Evolutionary conservation across 2,797 vertebrate genomes (phyloP).

Genomic region (Centroberyx gerrardi): DNA sequence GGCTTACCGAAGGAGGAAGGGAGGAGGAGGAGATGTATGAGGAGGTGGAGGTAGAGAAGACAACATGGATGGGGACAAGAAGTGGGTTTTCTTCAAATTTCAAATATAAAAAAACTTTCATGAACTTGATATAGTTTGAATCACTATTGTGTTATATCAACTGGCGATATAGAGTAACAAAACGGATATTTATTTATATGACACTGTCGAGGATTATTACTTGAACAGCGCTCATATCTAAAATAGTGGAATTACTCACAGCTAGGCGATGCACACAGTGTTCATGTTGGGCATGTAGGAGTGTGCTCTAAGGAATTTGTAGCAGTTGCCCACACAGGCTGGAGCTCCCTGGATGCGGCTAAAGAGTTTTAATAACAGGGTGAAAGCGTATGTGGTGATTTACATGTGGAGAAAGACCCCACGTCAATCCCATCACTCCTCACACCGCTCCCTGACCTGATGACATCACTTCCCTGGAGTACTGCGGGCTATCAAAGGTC

Average conservation of each 20-base stretch:
- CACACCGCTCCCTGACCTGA: conserved; percentile 47
- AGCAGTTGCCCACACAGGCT: conserved; percentile 33
- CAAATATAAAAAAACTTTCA: background rate
- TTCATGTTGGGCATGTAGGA: conserved; percentile 22
- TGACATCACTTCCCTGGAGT: conserved; percentile 67
- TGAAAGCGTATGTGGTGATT: conserved; percentile 36
- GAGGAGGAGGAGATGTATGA: conserved; percentile 12
- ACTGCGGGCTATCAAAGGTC: conserved; percentile 28
- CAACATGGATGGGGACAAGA: background rate
- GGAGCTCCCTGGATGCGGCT: conserved; percentile 22
- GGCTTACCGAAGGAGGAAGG: conserved; percentile 25
- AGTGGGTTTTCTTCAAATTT: conserved; percentile 10
- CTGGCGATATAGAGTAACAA: too few relatives aligned
- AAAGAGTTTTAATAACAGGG: conserved; percentile 60
- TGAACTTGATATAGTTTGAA: background rate
- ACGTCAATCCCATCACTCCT: conserved; percentile 70
- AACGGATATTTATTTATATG: conserved; percentile 14
- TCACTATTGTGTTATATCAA: too few relatives aligned
- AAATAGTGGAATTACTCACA: conserved; percentile 19
- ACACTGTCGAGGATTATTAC: conserved; percentile 13
- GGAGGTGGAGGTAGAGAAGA: background rate
- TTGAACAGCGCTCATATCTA: conserved; percentile 28
- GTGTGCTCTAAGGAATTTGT: conserved; percentile 17
- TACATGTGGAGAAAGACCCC: conserved; percentile 28
- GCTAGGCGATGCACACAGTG: background rate